phyloP scores from a whole-genome alignment of 2,797 vertebrate species.

The Amblyraja radiata region DNA sequence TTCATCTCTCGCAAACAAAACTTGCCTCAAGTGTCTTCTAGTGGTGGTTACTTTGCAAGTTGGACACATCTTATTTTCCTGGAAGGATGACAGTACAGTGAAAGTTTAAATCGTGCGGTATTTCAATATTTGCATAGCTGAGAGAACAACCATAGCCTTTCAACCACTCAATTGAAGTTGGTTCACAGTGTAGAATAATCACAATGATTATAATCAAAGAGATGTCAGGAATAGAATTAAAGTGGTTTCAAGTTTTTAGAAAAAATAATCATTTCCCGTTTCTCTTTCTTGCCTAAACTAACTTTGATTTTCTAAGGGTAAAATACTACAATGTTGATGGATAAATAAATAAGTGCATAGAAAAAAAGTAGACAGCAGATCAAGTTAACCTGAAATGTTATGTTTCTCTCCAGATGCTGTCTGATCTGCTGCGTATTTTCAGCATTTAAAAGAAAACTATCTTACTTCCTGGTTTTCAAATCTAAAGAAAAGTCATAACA shows the following conservation, averaged over 20 bases:
- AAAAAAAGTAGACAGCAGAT: too few relatives aligned
- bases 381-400: too few relatives aligned
- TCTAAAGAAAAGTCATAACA: too few relatives aligned
- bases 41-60: constrained; percentile 45
- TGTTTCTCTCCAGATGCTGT: too few relatives aligned
- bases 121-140: background rate
- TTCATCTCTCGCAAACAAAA: constrained; percentile 48
- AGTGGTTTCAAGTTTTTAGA: background rate
- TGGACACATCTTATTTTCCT: constrained; percentile 50
- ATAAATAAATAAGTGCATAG: too few relatives aligned
- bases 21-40: constrained; percentile 46
- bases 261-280: background rate
- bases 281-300: background rate
- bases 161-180: background rate
- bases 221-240: background rate
- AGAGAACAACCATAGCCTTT: background rate
- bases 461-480: too few relatives aligned
- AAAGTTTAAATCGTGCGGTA: background rate
- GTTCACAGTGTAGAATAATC: background rate
- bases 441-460: too few relatives aligned
- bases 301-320: background rate
- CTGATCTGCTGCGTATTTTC: too few relatives aligned
- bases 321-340: too few relatives aligned
- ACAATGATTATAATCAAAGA: background rate
- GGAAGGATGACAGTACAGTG: background rate